Conservation (phyloP, 2,797 vertebrate genomes). For the Apodemus agrarius region DNA sequence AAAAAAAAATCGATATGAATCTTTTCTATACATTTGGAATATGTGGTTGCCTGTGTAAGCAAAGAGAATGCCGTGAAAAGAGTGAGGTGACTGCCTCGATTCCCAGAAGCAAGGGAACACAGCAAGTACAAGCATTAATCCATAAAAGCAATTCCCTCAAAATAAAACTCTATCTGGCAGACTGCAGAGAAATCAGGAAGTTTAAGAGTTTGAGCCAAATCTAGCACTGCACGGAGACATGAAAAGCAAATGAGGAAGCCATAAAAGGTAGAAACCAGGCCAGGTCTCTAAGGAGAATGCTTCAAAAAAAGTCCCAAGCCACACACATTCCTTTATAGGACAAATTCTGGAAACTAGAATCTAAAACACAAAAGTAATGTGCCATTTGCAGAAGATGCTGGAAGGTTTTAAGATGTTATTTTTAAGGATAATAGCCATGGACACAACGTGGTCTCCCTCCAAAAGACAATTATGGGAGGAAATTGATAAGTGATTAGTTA, state of each 20-base stretch:
- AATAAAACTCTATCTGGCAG: conserved; percentile 64
- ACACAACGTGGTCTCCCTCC: not conserved
- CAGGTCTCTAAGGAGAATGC: conserved; percentile 66
- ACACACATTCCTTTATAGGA: conserved; percentile 58
- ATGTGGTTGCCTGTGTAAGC: conserved; percentile 60
- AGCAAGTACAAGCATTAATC: conserved; percentile 63
- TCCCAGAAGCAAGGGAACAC: conserved; percentile 57
- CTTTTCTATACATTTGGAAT: conserved; percentile 71
- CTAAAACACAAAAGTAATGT: conserved; percentile 40
- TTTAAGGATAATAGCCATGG: not conserved
- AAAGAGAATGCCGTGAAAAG: conserved; percentile 66
- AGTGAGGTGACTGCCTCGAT: conserved; percentile 54
- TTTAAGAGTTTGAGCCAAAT: conserved; percentile 58
- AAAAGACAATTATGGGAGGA: not conserved
- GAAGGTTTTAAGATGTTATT: conserved; percentile 45
- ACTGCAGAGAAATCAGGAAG: conserved; percentile 62
- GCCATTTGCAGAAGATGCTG: conserved; percentile 25
- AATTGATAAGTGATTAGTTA: conserved; percentile 7
- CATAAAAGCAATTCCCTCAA: conserved; percentile 66
- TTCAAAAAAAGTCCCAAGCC: not conserved
- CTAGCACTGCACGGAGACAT: conserved; percentile 53
- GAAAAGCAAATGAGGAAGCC: conserved; percentile 73
- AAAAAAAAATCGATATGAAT: conserved; percentile 63
- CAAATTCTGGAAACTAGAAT: conserved; percentile 54
- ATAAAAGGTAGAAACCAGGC: conserved; percentile 69